phyloP scores from a whole-genome alignment of 2,113 vertebrate species.

The Indri indri region DNA sequence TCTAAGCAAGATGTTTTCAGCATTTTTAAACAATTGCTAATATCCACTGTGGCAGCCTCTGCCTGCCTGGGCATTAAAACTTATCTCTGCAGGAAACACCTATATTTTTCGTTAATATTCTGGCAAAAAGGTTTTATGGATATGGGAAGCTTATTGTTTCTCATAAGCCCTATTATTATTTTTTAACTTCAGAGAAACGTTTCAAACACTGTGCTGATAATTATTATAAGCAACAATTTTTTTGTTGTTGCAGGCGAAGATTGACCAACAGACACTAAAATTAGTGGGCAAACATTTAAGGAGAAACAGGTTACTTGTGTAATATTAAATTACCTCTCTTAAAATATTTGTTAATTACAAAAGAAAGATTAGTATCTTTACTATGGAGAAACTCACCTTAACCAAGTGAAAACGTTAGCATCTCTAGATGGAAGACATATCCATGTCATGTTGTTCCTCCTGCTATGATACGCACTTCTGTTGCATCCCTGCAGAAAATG shows the following conservation, averaged over 20 bases:
- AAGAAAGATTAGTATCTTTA: background rate
- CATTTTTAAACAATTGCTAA: background rate
- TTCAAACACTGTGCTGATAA: background rate
- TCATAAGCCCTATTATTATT: background rate
- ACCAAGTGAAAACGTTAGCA: background rate
- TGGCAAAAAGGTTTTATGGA: background rate
- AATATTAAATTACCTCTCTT: background rate
- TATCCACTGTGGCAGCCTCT: background rate
- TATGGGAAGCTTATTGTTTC: background rate
- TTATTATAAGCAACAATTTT: background rate
- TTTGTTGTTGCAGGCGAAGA: background rate
- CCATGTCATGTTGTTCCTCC: fast-evolving
- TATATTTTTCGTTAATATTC: background rate
- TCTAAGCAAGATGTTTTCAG: background rate
- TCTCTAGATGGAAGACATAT: background rate
- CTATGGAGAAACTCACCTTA: background rate
- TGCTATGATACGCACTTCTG: background rate
- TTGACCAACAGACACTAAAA: background rate
- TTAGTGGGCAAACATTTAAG: background rate
- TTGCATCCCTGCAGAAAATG: background rate
- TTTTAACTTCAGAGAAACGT: constrained; percentile 13
- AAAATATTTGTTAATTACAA: background rate
- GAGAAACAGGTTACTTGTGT: background rate
- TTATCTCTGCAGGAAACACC: background rate
- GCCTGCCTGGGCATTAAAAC: background rate